A percentile compares a stretch with the other conserved stretches of the same genome.
Evolutionary conservation across 2,113 vertebrate species (phyloP).

Genomic region (Tachycineta bicolor): DNA sequence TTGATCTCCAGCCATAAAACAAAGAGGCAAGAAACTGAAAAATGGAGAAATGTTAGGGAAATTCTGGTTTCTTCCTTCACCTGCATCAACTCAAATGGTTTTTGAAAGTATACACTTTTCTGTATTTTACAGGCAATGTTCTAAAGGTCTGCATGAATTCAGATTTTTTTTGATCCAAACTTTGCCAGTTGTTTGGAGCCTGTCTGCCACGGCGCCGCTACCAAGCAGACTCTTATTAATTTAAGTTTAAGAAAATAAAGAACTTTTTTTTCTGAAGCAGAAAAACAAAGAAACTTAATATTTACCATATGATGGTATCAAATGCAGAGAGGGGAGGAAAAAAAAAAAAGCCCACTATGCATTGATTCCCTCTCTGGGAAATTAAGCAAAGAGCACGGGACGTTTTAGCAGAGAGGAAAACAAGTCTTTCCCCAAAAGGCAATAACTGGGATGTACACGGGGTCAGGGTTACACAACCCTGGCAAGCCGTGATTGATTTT

Average conservation of each 20-base stretch:
- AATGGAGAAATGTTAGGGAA: background rate
- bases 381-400: background rate
- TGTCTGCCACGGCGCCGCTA: background rate
- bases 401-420: background rate
- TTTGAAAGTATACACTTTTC: background rate
- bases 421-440: slow-evolving; percentile 6
- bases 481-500: background rate
- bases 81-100: background rate
- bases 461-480: background rate
- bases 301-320: background rate
- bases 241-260: slow-evolving; percentile 25
- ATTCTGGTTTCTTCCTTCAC: background rate
- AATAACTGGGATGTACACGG: background rate
- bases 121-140: background rate
- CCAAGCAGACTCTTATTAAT: background rate
- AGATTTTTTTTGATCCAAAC: background rate
- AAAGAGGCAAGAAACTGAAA: background rate
- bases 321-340: background rate
- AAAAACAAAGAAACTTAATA: slow-evolving; percentile 8
- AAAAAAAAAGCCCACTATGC: background rate
- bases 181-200: background rate
- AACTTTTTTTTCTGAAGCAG: background rate
- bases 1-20: background rate
- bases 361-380: background rate
- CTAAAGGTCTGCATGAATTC: background rate